These are phyloP conservation scores for Salmo trutta DNA, from an alignment of 2,797 vertebrate genomes.

Conservation along the genomic window DNA sequence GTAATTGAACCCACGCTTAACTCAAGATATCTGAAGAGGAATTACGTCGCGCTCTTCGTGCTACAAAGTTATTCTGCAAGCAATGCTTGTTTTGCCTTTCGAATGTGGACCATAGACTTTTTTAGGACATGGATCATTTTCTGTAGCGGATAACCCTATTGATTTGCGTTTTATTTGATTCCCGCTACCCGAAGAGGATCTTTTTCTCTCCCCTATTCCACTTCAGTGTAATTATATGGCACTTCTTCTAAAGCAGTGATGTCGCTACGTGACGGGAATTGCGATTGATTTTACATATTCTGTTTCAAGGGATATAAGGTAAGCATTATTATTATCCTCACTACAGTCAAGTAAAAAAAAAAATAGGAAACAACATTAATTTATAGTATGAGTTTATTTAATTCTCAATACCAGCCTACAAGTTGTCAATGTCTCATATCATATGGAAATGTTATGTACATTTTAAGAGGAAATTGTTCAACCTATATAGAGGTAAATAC, in stretches of 20 bases:
- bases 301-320: conserved; percentile 66
- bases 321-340: conserved; percentile 49
- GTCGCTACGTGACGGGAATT: conserved; percentile 74
- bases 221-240: conserved; percentile 74
- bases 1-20: conserved; percentile 64
- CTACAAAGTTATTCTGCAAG: conserved; percentile 66
- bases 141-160: conserved; percentile 71
- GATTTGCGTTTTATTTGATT: conserved; percentile 52
- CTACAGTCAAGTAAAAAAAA: conserved; percentile 6
- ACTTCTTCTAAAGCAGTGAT: conserved; percentile 74
- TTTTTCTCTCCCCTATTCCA: conserved; percentile 39
- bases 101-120: conserved; percentile 66
- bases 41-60: conserved; percentile 63
- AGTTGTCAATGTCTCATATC: not conserved
- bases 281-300: conserved; percentile 67
- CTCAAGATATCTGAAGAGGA: conserved; percentile 72
- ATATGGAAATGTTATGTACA: not conserved
- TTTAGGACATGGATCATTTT: conserved; percentile 76
- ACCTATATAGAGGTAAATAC: too few species aligned
- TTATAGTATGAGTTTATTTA: not conserved
- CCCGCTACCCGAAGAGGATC: conserved; percentile 65
- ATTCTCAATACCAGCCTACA: not conserved
- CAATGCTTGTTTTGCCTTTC: conserved; percentile 46
- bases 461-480: not conserved
- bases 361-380: conserved; percentile 24